Evolutionary conservation across 2,888 invertebrate genomes (phyloP).

Genomic region (Poecilobothrus nobilitatus): DNA sequence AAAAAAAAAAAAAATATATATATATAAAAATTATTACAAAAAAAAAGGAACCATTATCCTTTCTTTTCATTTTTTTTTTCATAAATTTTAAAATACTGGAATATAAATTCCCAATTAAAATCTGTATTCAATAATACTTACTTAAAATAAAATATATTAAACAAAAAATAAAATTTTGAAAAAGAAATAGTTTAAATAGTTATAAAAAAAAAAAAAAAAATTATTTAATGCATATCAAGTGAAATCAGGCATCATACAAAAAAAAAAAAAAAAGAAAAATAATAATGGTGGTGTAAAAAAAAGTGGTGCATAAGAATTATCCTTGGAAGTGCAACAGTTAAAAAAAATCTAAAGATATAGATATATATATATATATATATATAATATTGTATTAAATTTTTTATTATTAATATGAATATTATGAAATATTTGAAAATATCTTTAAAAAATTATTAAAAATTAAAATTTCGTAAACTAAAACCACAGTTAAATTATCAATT

Average conservation of each 20-base stretch:
- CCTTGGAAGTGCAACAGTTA: constrained; percentile 6
- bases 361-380: too few species aligned
- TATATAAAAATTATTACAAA: background rate
- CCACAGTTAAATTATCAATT: too few species aligned
- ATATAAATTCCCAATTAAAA: background rate
- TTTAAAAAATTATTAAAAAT: too few species aligned
- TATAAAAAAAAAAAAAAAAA: background rate
- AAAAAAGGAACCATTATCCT: background rate
- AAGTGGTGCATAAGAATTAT: background rate
- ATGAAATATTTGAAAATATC: too few species aligned
- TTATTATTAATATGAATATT: too few species aligned
- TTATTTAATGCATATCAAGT: too few species aligned
- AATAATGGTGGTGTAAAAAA: background rate
- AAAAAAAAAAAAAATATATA: background rate
- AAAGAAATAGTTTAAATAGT: background rate
- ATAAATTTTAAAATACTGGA: background rate
- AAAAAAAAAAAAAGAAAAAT: too few species aligned
- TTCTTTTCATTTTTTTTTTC: too few species aligned
- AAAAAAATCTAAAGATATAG: background rate
- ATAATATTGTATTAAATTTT: too few species aligned
- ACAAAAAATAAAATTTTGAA: background rate
- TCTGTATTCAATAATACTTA: background rate
- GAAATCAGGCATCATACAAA: too few species aligned
- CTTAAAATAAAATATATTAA: too few species aligned
- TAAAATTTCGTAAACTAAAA: too few species aligned